These are phyloP conservation scores for Mastigias papua DNA, from an alignment of 30 jellyfish, hydroid and myxozoan genomes.

Conservation along the genomic window DNA sequence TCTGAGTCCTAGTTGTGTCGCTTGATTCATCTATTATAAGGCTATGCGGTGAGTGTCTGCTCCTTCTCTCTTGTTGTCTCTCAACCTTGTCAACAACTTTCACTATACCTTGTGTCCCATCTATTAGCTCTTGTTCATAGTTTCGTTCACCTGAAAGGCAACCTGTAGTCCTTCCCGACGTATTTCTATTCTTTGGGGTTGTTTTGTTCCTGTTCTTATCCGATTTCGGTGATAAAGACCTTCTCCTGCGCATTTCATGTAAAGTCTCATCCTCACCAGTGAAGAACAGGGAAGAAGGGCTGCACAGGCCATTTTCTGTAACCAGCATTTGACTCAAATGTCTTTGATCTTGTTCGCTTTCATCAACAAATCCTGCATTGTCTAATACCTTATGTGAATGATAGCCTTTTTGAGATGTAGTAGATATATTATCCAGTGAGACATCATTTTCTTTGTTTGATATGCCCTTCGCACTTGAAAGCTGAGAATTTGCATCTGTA, in stretches of 20 bases:
- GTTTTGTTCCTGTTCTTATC: not conserved
- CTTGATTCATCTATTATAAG: not conserved
- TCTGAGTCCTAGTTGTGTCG: not conserved
- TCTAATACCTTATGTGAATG: not conserved
- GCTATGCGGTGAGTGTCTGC: no score
- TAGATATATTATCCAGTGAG: no score
- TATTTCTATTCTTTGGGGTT: not conserved
- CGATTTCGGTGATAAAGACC: not conserved
- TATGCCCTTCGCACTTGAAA: not conserved
- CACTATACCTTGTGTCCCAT: not conserved
- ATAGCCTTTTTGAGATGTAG: no score
- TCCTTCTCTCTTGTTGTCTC: not conserved
- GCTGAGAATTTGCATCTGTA: not conserved
- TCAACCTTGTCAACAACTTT: not conserved
- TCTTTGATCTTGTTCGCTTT: not conserved
- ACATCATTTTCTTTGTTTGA: not conserved
- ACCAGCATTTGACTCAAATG: not conserved
- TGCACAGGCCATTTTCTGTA: not conserved
- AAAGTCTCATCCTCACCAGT: not conserved
- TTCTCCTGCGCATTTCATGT: not conserved
- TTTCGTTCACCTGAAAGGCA: not conserved
- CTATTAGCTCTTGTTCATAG: not conserved
- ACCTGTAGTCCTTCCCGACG: not conserved
- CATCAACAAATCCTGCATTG: not conserved
- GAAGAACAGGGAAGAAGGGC: not conserved